Evolutionary conservation across 2,888 invertebrate genomes (phyloP), one percentile per base, ranked within the genome.

Genomic region (Phorcus lineatus): DNA sequence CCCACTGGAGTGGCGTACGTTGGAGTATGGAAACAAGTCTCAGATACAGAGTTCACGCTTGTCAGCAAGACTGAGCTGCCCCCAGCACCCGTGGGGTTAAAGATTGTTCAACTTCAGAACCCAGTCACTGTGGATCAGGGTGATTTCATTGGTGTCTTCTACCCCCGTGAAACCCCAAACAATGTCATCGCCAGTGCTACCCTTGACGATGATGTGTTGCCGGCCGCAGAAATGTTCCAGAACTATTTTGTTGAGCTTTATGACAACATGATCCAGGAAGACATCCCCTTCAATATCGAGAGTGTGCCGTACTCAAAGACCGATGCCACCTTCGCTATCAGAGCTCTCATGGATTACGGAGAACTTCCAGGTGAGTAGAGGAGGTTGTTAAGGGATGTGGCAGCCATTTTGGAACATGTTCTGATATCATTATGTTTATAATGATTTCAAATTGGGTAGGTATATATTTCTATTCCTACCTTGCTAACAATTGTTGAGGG

Each of bases 141-240:
- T n/a, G 91, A 92, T 78, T 91, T 91, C 80, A 87, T 92, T 52
- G 92, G 92, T 28, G 83, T 92, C 6, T 92, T 91, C 80, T 90
- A 92, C 80, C 85, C 88, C 0, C 78, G 85, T 36, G 77, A 22
- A 9, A 82, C 88, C 0, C 81, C 82, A 3, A 85, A 85, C n/a
- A 91, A 91, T 24, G 88, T 91, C 6, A 86, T 92, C n/a, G 88
- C 88, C 3, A 87, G 86, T 67, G 86, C 91, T 7, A 87, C 83
- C 1, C 74, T 82, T 6, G 86, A 81, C 7, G 87, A 85, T 79
- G 84, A 83, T 11, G 82, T 82, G 4, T 84, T 89, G 13, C 83
- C 87, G 0, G 74, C 80, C 3, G 81, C 80, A 17, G 89, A 91
- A 55, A 80, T 91, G 19, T 91, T 86, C 81, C 89, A 90, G 83